Evolutionary conservation across 2,113 vertebrate genomes (phyloP).

Genomic region (Hemiscyllium ocellatum): DNA sequence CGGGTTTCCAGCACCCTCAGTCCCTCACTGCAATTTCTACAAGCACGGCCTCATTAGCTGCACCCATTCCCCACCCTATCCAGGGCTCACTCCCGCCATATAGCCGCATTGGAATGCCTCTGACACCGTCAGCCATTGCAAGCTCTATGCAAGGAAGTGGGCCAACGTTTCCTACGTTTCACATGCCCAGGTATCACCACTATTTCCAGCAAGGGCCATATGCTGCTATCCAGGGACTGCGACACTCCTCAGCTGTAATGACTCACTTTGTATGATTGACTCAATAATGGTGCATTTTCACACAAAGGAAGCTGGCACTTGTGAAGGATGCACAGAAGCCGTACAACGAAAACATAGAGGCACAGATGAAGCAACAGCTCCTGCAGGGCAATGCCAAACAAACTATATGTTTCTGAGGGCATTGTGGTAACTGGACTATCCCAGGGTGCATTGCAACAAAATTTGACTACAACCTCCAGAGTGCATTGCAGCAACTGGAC

Average conservation of each 20-base stretch:
- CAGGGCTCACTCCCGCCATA: constrained; percentile 89
- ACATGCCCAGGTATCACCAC: constrained; percentile 97
- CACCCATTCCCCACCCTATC: constrained; percentile 82
- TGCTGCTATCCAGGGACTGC: constrained; percentile 94
- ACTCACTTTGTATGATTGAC: constrained; percentile 90
- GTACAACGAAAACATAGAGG: not conserved
- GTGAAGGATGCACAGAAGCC: not conserved
- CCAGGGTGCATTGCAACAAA: not conserved
- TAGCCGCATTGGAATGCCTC: constrained; percentile 82
- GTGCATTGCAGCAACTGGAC: not conserved
- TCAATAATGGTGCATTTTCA: not conserved
- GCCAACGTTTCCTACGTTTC: constrained; percentile 91
- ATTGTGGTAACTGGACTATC: not conserved
- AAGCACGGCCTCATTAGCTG: constrained; percentile 67
- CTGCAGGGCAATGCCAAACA: not conserved
- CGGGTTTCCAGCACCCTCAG: constrained; percentile 89
- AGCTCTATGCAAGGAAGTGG: constrained; percentile 85
- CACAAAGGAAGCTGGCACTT: constrained; percentile 13
- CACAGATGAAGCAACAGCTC: not conserved
- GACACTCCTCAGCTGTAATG: constrained; percentile 95
- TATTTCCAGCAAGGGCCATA: constrained; percentile 99
- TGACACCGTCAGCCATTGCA: constrained; percentile 78
- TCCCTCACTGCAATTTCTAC: constrained; percentile 78
- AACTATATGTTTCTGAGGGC: not conserved
- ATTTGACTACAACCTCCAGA: not conserved